Evolutionary conservation across 2,113 vertebrate genomes (phyloP).

Genomic region (Serilophus lunatus): DNA sequence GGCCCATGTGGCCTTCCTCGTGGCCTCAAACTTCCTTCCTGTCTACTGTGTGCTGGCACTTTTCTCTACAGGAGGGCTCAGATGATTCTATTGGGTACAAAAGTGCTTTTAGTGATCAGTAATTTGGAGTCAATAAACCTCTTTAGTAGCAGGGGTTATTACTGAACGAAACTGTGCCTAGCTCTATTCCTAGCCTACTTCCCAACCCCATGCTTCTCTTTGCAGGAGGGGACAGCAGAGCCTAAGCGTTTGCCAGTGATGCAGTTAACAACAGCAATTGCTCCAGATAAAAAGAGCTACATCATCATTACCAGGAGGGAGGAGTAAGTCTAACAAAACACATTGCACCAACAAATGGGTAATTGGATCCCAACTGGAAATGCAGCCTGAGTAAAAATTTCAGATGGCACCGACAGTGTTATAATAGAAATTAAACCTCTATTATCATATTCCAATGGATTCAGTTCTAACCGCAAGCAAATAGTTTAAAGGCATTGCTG

Average conservation of each 20-base stretch:
- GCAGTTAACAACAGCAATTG: slow-evolving; percentile 12
- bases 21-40: background rate
- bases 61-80: background rate
- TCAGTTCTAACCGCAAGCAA: background rate
- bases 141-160: background rate
- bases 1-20: background rate
- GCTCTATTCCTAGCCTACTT: background rate
- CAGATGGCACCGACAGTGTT: background rate
- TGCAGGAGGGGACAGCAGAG: background rate
- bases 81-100: background rate
- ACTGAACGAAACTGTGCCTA: background rate
- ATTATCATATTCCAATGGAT: background rate
- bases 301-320: slow-evolving; percentile 14
- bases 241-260: background rate
- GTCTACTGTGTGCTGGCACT: background rate
- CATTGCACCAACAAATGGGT: background rate
- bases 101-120: slow-evolving; percentile 17
- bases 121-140: slow-evolving; percentile 19
- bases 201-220: background rate
- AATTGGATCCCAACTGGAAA: slow-evolving; percentile 43
- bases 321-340: slow-evolving; percentile 9
- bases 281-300: slow-evolving; percentile 30
- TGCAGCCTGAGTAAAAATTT: slow-evolving; percentile 27
- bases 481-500: background rate
- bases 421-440: background rate